Conservation (phyloP, 2,797 vertebrate genomes). For the Epinephelus malabaricus region DNA sequence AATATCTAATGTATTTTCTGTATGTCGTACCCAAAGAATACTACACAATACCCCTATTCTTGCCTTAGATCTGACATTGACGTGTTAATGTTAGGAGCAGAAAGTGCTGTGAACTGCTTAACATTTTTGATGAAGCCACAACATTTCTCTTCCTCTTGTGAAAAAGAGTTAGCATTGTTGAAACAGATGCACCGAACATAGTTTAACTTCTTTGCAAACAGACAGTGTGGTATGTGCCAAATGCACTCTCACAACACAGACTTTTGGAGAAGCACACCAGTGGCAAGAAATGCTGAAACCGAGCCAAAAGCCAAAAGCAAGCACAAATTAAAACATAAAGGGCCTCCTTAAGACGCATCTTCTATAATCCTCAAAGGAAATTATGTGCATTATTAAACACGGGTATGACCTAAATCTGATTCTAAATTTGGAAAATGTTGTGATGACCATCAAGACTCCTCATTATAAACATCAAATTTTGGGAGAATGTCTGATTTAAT, state of each 20-base stretch:
- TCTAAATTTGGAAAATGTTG: conserved; percentile 30
- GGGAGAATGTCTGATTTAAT: conserved; percentile 30
- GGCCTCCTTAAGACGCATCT: conserved; percentile 9
- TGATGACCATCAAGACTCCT: conserved; percentile 37
- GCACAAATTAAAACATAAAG: conserved; percentile 42
- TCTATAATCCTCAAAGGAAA: conserved; percentile 32
- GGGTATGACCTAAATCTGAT: conserved; percentile 26
- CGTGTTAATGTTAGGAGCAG: neutral
- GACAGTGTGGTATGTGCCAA: conserved; percentile 46
- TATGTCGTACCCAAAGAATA: neutral
- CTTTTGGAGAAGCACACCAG: neutral
- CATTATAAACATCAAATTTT: conserved; percentile 28
- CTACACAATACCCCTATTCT: neutral
- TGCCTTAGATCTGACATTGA: neutral
- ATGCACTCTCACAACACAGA: conserved; percentile 16
- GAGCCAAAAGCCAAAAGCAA: conserved; percentile 29
- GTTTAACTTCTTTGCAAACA: conserved; percentile 53
- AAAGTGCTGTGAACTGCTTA: conserved; percentile 46
- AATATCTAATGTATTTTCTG: neutral
- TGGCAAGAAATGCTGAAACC: conserved; percentile 15
- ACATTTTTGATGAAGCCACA: conserved; percentile 52
- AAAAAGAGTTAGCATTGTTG: conserved; percentile 50
- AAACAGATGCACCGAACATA: conserved; percentile 52
- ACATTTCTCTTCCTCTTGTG: conserved; percentile 64
- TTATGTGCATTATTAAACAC: conserved; percentile 38